Percentiles rank a stretch among this genome's conserved stretches.
Conservation (phyloP, 2,113 vertebrate genomes). For the Platichthys flesus region DNA sequence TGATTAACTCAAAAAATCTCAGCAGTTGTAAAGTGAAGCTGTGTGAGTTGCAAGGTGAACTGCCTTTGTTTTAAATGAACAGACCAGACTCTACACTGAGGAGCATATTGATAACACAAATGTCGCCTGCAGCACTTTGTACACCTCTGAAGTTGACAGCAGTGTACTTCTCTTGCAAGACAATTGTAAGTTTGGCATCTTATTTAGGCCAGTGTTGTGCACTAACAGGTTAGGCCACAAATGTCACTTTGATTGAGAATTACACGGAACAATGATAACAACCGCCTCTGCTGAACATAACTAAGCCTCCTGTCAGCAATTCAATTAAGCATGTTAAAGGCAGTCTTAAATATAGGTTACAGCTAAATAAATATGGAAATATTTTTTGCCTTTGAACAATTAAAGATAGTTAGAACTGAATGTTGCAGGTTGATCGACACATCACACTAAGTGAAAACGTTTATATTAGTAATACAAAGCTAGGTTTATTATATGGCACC, state of each 20-base stretch:
- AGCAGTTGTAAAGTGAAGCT: too few species aligned
- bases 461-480: neutral
- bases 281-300: constrained; percentile 10
- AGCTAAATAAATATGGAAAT: neutral
- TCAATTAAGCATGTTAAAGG: neutral
- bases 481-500: neutral
- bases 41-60: too few species aligned
- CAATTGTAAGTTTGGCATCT: constrained; percentile 2
- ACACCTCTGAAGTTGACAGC: constrained; percentile 4
- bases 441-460: neutral
- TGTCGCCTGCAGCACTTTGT: neutral
- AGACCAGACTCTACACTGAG: neutral
- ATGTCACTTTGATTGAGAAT: constrained; percentile 48
- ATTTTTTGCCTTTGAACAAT: neutral
- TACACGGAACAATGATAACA: constrained; percentile 34
- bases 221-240: constrained; percentile 51
- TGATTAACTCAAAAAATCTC: too few species aligned
- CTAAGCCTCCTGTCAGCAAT: constrained; percentile 5
- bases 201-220: neutral
- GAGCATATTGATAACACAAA: neutral
- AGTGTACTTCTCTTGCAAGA: neutral
- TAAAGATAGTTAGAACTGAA: too few species aligned
- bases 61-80: neutral
- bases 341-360: neutral
- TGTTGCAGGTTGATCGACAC: too few species aligned